These are phyloP conservation scores for Calyptomena viridis DNA, from an alignment of 2,113 vertebrate genomes.

Conservation along the genomic window DNA sequence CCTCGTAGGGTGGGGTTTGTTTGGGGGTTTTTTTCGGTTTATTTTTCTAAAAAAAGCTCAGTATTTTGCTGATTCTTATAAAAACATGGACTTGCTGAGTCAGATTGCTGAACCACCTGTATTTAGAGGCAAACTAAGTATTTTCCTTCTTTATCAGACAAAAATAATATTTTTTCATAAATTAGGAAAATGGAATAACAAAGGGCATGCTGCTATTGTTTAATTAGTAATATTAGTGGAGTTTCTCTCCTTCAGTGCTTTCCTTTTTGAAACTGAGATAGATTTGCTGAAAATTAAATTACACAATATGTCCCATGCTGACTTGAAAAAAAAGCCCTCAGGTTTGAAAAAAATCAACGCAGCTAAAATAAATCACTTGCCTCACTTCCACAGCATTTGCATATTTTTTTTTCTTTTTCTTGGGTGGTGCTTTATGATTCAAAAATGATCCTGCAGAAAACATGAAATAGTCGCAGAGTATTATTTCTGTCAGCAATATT, in stretches of 20 bases:
- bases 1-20: neutral
- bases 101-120: slow-evolving; percentile 33
- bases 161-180: neutral
- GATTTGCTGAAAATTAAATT: neutral
- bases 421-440: neutral
- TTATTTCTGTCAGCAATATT: neutral
- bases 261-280: neutral
- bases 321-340: neutral
- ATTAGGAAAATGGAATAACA: neutral
- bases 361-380: slow-evolving; percentile 41
- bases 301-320: neutral
- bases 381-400: slow-evolving; percentile 12
- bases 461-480: neutral
- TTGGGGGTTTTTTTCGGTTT: neutral
- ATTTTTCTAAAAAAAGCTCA: neutral
- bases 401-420: neutral
- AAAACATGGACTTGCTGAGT: slow-evolving; percentile 29
- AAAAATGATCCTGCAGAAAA: neutral
- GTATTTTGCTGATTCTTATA: neutral
- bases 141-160: neutral
- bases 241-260: neutral
- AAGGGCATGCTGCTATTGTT: neutral
- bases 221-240: neutral
- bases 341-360: slow-evolving; percentile 1
- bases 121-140: neutral